Evolutionary conservation across 2,797 vertebrate genomes (phyloP).

Genomic region (Poliocrania exsul): DNA sequence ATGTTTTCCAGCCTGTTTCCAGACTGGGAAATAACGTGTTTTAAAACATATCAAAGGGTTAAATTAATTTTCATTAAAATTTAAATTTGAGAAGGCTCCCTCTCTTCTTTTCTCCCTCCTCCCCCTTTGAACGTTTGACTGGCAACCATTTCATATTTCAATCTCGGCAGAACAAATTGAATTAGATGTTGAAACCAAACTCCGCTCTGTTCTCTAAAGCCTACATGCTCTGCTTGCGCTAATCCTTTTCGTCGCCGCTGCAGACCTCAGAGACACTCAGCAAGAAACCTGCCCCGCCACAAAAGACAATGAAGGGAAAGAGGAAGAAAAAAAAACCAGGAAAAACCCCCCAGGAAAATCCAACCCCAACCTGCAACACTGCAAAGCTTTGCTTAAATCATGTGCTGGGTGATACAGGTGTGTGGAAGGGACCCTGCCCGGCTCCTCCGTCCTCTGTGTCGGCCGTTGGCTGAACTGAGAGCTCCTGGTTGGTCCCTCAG

Average conservation of each 20-base stretch:
- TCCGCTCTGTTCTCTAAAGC: conserved; percentile 77
- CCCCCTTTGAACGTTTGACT: conserved; percentile 77
- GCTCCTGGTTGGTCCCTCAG: neutral
- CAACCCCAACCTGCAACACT: neutral
- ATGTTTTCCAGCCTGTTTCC: neutral
- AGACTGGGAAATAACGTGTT: neutral
- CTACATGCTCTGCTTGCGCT: conserved; percentile 70
- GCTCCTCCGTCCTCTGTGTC: neutral
- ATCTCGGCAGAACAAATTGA: conserved; percentile 85
- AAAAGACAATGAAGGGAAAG: conserved; percentile 35
- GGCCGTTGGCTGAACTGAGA: rapidly evolving
- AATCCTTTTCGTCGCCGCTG: conserved; percentile 68
- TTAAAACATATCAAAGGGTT: conserved; percentile 71
- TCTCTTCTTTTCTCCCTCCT: conserved; percentile 32
- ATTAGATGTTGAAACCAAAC: conserved; percentile 81
- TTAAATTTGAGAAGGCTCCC: conserved; percentile 73
- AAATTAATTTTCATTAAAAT: conserved; percentile 80
- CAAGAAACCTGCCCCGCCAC: conserved; percentile 43
- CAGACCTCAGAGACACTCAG: conserved; percentile 42
- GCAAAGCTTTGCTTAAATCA: neutral
- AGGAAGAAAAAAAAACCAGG: rapidly evolving
- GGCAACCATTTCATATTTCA: conserved; percentile 84
- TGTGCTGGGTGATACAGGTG: neutral
- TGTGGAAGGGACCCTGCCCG: neutral
- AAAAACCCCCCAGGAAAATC: neutral